Evolutionary conservation across 2,888 invertebrate genomes (phyloP).

Genomic region (Chrysodeixis includens): DNA sequence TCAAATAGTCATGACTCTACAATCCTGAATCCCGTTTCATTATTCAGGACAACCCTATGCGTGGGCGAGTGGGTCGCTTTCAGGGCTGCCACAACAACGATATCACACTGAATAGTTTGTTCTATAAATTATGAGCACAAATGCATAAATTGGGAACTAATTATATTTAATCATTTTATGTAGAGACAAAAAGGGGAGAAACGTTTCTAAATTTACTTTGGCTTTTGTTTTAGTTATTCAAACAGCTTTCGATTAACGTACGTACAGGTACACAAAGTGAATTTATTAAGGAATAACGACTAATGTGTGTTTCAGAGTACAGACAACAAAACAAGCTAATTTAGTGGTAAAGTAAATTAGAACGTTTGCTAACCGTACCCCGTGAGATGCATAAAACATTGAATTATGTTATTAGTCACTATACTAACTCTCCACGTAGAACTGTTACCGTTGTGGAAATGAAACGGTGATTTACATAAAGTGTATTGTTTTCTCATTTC

Average conservation of each 20-base stretch:
- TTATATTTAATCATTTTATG: too few relatives aligned
- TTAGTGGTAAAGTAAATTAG: constrained; percentile 3
- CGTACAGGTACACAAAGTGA: not conserved
- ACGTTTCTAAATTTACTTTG: not conserved
- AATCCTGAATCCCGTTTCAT: constrained; percentile 23
- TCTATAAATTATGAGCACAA: not conserved
- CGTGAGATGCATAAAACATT: not conserved
- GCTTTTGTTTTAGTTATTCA: not conserved
- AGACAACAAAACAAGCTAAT: not conserved
- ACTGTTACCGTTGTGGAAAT: too few relatives aligned
- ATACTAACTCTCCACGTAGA: not conserved
- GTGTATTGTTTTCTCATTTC: too few relatives aligned
- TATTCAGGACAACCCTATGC: constrained; percentile 7
- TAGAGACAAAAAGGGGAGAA: too few relatives aligned
- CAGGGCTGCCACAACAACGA: constrained; percentile 18
- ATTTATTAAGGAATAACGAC: not conserved
- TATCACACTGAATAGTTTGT: not conserved
- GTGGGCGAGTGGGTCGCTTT: constrained; percentile 25
- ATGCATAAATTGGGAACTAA: too few relatives aligned
- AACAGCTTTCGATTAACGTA: not conserved
- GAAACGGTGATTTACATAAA: too few relatives aligned
- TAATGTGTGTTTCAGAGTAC: not conserved
- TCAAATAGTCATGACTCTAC: constrained; percentile 13
- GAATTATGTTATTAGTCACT: not conserved
- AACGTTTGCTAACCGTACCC: not conserved